phyloP scores from a whole-genome alignment of 1,140 invertebrate genomes.

The Drepana arcuata region DNA sequence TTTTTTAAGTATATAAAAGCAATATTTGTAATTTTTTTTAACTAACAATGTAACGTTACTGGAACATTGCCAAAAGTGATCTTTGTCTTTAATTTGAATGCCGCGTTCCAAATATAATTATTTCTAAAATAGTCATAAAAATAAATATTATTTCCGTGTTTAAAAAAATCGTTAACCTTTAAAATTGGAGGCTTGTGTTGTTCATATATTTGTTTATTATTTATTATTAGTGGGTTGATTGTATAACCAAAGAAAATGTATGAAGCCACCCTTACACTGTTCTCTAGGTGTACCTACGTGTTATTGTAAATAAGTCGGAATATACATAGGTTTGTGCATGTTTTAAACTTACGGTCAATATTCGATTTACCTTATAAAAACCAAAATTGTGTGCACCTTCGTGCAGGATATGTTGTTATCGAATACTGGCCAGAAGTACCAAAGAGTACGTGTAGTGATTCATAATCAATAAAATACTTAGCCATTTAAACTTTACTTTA shows the following conservation, averaged over 20 bases:
- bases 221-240: neutral
- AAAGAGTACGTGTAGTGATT: slow-evolving; percentile 19
- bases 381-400: neutral
- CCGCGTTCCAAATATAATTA: no score
- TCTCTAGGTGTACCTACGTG: neutral
- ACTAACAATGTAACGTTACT: no score
- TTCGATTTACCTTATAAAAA: neutral
- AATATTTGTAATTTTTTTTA: no score
- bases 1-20: no score
- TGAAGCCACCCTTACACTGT: neutral
- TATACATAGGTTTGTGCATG: neutral
- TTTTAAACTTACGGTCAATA: neutral
- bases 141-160: no score
- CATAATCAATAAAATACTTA: slow-evolving; percentile 6
- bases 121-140: no score
- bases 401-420: slow-evolving; percentile 1
- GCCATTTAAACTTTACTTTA: no score
- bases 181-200: no score
- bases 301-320: no score
- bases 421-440: slow-evolving; percentile 20
- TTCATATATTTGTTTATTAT: neutral
- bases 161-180: no score
- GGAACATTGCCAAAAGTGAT: no score
- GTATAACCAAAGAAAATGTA: neutral
- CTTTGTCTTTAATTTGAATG: no score